Base-by-base conservation (phyloP, 2,113 vertebrate species). In the Gobius niger region DNA sequence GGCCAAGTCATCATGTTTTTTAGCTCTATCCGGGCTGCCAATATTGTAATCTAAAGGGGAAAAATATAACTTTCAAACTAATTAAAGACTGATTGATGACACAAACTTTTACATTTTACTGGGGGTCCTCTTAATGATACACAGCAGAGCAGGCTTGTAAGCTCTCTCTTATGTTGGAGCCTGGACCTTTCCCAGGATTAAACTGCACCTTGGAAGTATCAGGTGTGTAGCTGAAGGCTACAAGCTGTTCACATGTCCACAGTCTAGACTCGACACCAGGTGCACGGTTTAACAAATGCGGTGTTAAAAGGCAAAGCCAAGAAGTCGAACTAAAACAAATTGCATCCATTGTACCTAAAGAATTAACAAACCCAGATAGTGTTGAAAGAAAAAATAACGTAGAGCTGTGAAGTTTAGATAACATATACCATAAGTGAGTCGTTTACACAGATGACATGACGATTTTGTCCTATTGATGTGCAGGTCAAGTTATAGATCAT, bases 151-250 rank as follows among this genome's bases (percentile, higher is more conserved):
- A 19, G 15, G 13, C 50, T 7, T 57, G 19, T 57, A 57, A 14
- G 5, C 6, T 57, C 24, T 41, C 54, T 40, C 24, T 14, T 57
- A 24, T 57, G 54, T 57, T 57, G 24, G 6, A 57, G 34, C 56
- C 34, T 59, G 57, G 56, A 42, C 40, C n/a, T 40, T 42, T 9
- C n/a, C 14, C 13, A 14, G 42, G 41, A 40, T 42, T 1, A n/a
- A n/a, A n/a, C 57, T n/a, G 40, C 57, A 44, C 44, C 14, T 42
- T 60, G 7, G 40, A 40, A 57, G 54, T 14, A 57, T 57, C 14
- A 60, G 57, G 57, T 60, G 57, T 60, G 57, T 60, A n/a, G 57
- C 40, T 44, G 57, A 60, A 60, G 57, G 57, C 57, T 42, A n/a
- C 1, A n/a, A 60, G 14, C 14, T 44, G 57, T 60, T 15, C 57